Evolutionary conservation across 2,888 invertebrate genomes (phyloP).

Genomic region (Micropterix aruncella): DNA sequence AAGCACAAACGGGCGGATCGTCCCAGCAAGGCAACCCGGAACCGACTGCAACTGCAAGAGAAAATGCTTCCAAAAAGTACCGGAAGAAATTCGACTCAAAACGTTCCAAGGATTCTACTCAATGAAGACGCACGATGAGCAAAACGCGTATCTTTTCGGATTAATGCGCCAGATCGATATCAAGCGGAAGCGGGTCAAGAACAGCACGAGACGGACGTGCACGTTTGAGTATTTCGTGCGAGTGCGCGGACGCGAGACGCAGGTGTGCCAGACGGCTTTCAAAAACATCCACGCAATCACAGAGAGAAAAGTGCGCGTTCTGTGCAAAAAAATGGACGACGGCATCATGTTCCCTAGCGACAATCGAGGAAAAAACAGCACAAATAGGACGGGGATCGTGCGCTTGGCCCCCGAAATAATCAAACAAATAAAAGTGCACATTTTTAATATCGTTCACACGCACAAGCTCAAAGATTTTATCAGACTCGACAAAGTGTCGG

Average conservation of each 20-base stretch:
- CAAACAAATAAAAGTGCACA: constrained; percentile 39
- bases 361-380: constrained; percentile 39
- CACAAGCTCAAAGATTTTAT: constrained; percentile 37
- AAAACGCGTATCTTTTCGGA: constrained; percentile 42
- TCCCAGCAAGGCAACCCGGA: constrained; percentile 38
- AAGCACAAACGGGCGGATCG: constrained; percentile 41
- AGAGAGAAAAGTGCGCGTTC: constrained; percentile 38
- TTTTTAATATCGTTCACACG: constrained; percentile 37
- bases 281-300: constrained; percentile 44
- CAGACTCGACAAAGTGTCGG: constrained; percentile 37
- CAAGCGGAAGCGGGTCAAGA: constrained; percentile 38
- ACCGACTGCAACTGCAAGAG: constrained; percentile 38
- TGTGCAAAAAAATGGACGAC: constrained; percentile 44
- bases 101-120: constrained; percentile 41
- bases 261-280: constrained; percentile 42
- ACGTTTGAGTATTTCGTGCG: constrained; percentile 42
- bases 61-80: constrained; percentile 35
- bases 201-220: constrained; percentile 37
- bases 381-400: constrained; percentile 34
- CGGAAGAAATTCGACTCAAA: constrained; percentile 32
- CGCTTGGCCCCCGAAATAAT: constrained; percentile 32
- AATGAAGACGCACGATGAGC: constrained; percentile 42
- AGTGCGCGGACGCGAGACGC: constrained; percentile 38
- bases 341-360: constrained; percentile 43
- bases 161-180: constrained; percentile 42